Base-by-base conservation (phyloP, 2,113 vertebrate species). In the Pteropus alecto region DNA sequence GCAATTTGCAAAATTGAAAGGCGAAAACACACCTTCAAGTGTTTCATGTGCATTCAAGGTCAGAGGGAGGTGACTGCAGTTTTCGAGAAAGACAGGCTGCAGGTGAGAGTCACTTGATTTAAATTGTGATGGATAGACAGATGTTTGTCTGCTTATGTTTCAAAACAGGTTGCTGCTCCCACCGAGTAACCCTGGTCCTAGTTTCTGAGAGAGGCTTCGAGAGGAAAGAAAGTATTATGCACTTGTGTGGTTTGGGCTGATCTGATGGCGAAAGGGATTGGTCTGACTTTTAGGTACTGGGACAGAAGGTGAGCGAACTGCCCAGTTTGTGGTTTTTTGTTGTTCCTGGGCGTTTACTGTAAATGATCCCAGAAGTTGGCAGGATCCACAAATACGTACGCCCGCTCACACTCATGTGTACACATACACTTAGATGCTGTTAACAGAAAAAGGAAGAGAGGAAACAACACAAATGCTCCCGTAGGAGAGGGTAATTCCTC, bases 1-100 rank as follows among this genome's bases (percentile, higher is more conserved):
- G 87, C 95, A 87, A 82, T 92, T 51, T 96, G 7, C 58, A 73
- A 85, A 97, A 95, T 92, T 82, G 79, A n/a, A 93, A 77, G 76
- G 58, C 79, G 96, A 51, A 67, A 97, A 0, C 0, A 54, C 38
- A 43, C 65, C 46, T 33, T 73, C 54, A 90, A 96, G 96, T 86
- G n/a, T 93, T 96, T 94, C 12, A 54, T 56, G 6, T 82, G 35
- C 30, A 8, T 71, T 96, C 89, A 61, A 67, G 96, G 95, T 96
- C 90, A 56, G 14, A n/a, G 68, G 28, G 68, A 26, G 24, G 92
- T 90, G 56, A 87, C 56, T 96, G 33, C 13, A 30, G 87, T 81
- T 90, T 87, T 95, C 84, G 61, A 68, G 19, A 86, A 51, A 90
- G 96, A 68, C 56, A 18, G 7, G 51, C 3, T 65, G 46, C 22